phyloP scores from a whole-genome alignment of 2,113 vertebrate species.

The Dicentrarchus labrax region DNA sequence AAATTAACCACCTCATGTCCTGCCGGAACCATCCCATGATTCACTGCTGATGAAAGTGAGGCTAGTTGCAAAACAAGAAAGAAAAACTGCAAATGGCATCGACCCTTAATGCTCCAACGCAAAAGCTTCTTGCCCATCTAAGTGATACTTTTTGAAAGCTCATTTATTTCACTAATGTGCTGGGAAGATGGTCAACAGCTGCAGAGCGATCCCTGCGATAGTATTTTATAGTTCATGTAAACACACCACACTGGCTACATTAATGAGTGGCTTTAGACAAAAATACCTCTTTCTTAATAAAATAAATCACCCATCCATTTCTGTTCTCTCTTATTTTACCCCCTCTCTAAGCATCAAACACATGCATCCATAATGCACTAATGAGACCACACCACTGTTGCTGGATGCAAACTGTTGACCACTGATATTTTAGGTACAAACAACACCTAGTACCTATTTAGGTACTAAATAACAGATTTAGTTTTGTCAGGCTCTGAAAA shows the following conservation, averaged over 20 bases:
- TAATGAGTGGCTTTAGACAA: slow-evolving; percentile 8
- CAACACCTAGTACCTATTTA: too few relatives aligned
- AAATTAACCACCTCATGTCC: slow-evolving; percentile 48
- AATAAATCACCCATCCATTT: slow-evolving; percentile 5
- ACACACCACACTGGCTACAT: slow-evolving; percentile 22
- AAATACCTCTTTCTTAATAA: slow-evolving; percentile 17
- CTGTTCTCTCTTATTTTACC: not conserved
- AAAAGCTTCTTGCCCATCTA: slow-evolving; percentile 26
- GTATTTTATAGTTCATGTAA: slow-evolving; percentile 33
- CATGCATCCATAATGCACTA: not conserved
- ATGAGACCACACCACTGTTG: not conserved
- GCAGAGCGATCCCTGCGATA: slow-evolving; percentile 9
- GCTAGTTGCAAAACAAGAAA: slow-evolving; percentile 10
- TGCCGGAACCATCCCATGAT: slow-evolving; percentile 13
- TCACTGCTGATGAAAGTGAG: slow-evolving; percentile 22
- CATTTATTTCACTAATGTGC: slow-evolving; percentile 59
- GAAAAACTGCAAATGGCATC: slow-evolving; percentile 40
- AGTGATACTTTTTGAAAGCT: slow-evolving; percentile 29
- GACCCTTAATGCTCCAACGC: slow-evolving; percentile 32
- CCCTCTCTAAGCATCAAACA: not conserved
- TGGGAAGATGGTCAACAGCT: slow-evolving; percentile 17
- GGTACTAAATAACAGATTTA: not conserved
- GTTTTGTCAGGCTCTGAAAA: not conserved
- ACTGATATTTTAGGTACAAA: not conserved
- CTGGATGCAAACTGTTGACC: not conserved